Percentiles rank a stretch among this genome's conserved stretches.
Conservation (phyloP, 2,888 invertebrate species). For the Philopedon plagiatum region DNA sequence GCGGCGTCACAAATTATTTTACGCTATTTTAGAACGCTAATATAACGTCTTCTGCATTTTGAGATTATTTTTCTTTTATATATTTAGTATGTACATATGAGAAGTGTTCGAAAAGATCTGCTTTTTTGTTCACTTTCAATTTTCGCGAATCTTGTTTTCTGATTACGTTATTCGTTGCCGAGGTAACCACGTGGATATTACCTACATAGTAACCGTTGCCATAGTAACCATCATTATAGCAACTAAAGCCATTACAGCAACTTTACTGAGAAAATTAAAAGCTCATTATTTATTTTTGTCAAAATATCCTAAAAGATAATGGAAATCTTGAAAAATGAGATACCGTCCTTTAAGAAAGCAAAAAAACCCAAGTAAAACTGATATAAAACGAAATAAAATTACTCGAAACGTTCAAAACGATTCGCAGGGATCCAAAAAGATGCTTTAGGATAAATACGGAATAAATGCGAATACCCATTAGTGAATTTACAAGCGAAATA, state of each 20-base stretch:
- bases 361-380: conserved; percentile 3
- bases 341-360: not conserved
- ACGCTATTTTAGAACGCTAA: not conserved
- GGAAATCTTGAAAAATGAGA: not conserved
- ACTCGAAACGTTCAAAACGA: conserved; percentile 19
- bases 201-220: no score
- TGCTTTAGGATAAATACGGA: conserved; percentile 22
- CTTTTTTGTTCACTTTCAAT: no score
- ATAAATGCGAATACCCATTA: conserved; percentile 22
- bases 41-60: no score
- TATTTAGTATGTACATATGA: no score
- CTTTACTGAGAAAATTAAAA: no score
- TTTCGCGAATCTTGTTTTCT: no score
- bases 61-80: no score
- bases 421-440: conserved; percentile 9
- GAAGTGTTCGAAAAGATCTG: no score
- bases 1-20: not conserved
- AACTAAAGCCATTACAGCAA: no score
- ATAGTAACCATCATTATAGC: no score
- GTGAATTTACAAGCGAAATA: conserved; percentile 19
- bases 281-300: not conserved
- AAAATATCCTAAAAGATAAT: not conserved
- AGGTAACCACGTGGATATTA: no score
- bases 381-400: conserved; percentile 17
- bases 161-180: no score